Evolutionary conservation across 2,797 vertebrate species (phyloP), one percentile per base, ranked within the genome.

Genomic region (Lepus townsendii): DNA sequence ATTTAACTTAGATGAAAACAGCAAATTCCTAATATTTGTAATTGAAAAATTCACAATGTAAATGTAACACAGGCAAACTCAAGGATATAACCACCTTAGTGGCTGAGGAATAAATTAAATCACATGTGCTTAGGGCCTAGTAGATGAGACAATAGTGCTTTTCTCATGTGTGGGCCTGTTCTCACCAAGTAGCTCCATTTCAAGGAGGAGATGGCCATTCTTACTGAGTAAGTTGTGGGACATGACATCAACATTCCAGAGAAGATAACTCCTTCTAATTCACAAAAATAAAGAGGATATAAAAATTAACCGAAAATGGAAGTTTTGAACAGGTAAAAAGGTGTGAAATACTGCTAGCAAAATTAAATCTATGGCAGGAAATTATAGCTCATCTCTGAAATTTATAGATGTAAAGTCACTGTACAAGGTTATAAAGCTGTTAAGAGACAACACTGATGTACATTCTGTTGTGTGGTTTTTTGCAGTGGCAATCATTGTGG

Each of bases 31-130:
- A 68, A 62, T 3, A 80, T 72, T 32, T 63, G 0, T 2, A 76
- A 19, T 54, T n/a, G 83, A 6, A 77, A 95, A 86, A 95, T 76
- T 35, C 2, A 30, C 42, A 66, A 11, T 72, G 79, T 90, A 52
- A 66, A 4, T 42, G n/a, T 88, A 65, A 6, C 65, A 78, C 11
- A 60, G 63, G 78, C 3, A 17, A 84, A 52, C 13, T 17, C 16
- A 27, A 14, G 69, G n/a, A 66, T 4, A 1, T 27, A 13, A 4
- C 68, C 52, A 9, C 12, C 26, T 35, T 27, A 71, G 7, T 35
- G 19, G 26, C 12, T 20, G 19, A 85, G 4, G 7, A 68, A 60
- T 60, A 32, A 93, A 72, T 16, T 72, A 47, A 79, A 60, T 30
- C 35, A 42, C 20, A 2, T 17, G 4, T 76, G 10, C 47, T 66